These are phyloP conservation scores for Craseonycteris thonglongyai DNA, from an alignment of 2,113 vertebrate species.

Conservation along the genomic window DNA sequence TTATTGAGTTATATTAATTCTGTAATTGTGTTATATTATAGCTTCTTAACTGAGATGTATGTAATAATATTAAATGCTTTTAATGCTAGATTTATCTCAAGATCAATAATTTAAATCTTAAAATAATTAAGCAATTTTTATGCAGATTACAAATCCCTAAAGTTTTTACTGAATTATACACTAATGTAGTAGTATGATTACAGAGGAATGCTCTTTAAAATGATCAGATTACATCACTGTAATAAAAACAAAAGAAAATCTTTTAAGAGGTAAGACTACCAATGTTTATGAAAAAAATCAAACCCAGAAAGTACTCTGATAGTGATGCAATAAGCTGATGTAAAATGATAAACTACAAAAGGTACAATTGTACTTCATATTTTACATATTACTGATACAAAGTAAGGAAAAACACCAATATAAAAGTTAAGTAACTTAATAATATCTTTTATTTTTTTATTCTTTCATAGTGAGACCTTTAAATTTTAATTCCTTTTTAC, in stretches of 20 bases:
- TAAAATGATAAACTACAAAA: neutral
- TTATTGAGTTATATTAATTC: conserved; percentile 34
- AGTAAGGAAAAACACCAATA: neutral
- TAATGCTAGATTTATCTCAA: neutral
- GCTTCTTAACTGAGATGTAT: neutral
- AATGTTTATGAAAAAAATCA: neutral
- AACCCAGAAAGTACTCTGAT: neutral
- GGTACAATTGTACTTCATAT: neutral
- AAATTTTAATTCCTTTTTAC: neutral
- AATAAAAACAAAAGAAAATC: conserved; percentile 18
- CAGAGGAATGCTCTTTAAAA: conserved; percentile 16
- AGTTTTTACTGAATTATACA: conserved; percentile 17
- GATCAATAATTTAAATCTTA: conserved; percentile 3
- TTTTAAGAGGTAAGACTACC: neutral
- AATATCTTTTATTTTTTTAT: neutral
- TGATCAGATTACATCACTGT: neutral
- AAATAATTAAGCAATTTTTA: neutral
- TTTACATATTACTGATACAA: neutral
- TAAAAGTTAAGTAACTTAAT: neutral
- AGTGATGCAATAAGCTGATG: neutral
- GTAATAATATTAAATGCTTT: neutral
- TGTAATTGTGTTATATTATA: neutral
- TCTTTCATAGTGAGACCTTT: neutral
- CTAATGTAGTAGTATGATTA: neutral
- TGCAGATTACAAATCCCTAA: neutral